Conservation (phyloP, 2,888 invertebrate species). For the Pollenia amentaria region DNA sequence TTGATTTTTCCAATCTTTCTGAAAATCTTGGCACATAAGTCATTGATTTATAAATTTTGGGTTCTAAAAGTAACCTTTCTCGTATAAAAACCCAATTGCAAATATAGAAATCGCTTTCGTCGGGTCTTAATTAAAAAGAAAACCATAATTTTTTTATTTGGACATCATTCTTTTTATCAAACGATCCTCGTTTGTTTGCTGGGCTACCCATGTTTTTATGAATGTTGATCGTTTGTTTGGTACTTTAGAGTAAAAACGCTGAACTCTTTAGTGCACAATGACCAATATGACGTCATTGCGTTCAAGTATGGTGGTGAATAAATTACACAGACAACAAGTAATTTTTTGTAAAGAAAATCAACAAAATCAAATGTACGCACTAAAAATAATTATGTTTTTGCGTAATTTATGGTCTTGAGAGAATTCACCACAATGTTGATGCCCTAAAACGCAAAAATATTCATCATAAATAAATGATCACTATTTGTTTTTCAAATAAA, state of each 20-base stretch:
- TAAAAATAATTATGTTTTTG: constrained; percentile 29
- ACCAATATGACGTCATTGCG: constrained; percentile 69
- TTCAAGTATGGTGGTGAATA: constrained; percentile 61
- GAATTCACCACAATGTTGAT: constrained; percentile 59
- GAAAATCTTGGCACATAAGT: too few species aligned
- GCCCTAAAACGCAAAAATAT: constrained; percentile 38
- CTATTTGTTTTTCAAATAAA: not conserved
- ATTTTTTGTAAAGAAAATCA: constrained; percentile 15
- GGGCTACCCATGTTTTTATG: constrained; percentile 33
- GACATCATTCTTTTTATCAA: too few species aligned
- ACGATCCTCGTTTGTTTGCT: constrained; percentile 29
- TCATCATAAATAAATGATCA: constrained; percentile 25
- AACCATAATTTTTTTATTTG: too few species aligned
- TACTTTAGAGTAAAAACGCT: constrained; percentile 26
- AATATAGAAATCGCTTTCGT: too few species aligned
- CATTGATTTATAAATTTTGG: too few species aligned
- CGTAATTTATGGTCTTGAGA: constrained; percentile 43
- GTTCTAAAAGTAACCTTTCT: too few species aligned
- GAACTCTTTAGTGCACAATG: constrained; percentile 63
- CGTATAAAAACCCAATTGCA: too few species aligned
- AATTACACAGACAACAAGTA: constrained; percentile 51
- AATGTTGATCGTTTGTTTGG: constrained; percentile 42
- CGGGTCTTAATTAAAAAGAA: too few species aligned
- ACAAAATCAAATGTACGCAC: constrained; percentile 35
- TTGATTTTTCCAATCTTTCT: too few species aligned